phyloP scores from a whole-genome alignment of 1,140 invertebrate species.

The Steinernema khuongi region DNA sequence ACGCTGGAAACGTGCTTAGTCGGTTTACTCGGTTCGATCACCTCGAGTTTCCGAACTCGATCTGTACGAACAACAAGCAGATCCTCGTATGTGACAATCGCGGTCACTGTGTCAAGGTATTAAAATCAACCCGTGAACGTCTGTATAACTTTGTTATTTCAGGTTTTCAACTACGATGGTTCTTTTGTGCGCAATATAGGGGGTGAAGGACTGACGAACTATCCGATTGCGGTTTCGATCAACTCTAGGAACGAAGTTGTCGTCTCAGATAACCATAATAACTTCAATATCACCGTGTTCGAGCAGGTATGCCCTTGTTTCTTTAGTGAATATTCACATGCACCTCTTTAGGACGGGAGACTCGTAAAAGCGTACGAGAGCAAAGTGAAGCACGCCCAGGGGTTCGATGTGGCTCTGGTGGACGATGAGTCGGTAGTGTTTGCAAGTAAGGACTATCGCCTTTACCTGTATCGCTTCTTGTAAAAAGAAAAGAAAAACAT shows the following conservation, averaged over 20 bases:
- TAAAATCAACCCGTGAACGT: background rate
- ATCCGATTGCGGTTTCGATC: constrained; percentile 94
- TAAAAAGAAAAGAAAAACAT: background rate
- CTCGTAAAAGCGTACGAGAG: constrained; percentile 84
- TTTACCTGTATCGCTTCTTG: constrained; percentile 29
- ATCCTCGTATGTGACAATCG: constrained; percentile 98
- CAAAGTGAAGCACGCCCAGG: constrained; percentile 96
- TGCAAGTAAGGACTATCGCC: constrained; percentile 85
- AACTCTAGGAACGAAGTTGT: constrained; percentile 82
- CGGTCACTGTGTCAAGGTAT: constrained; percentile 88
- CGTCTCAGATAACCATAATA: constrained; percentile 98
- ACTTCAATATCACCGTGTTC: constrained; percentile 90
- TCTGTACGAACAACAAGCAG: constrained; percentile 93
- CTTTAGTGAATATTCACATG: constrained; percentile 54
- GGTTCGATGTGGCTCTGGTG: constrained; percentile 95
- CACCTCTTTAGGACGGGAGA: constrained; percentile 87
- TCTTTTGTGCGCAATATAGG: constrained; percentile 89
- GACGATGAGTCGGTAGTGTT: constrained; percentile 92
- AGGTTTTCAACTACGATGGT: constrained; percentile 91
- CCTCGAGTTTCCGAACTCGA: constrained; percentile 95
- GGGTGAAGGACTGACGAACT: constrained; percentile 93
- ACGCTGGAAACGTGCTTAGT: constrained; percentile 84
- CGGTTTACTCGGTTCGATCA: constrained; percentile 96
- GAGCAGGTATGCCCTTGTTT: constrained; percentile 67
- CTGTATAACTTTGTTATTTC: background rate